Evolutionary conservation across 2,797 vertebrate genomes (phyloP).

Genomic region (Rhodeus uyekii): DNA sequence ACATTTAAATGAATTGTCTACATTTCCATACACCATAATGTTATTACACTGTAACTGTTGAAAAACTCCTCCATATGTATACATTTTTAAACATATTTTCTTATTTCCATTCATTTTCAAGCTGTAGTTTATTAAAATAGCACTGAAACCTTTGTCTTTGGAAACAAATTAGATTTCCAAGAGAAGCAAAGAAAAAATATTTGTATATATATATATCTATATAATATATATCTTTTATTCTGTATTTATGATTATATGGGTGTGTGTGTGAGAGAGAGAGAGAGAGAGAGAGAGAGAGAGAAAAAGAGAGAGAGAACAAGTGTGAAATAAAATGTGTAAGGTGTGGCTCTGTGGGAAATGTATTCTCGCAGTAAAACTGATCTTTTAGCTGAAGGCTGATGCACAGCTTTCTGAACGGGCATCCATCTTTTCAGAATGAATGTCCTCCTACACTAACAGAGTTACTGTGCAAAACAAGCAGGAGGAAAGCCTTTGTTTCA

Average conservation of each 20-base stretch:
- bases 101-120: neutral
- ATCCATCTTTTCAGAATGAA: slow-evolving; percentile 33
- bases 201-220: no score
- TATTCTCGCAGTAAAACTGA: slow-evolving; percentile 19
- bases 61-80: neutral
- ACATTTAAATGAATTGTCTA: neutral
- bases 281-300: neutral
- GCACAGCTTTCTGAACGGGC: neutral
- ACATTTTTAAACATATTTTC: neutral
- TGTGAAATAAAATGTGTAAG: slow-evolving; percentile 1
- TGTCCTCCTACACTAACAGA: slow-evolving; percentile 18
- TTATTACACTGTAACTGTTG: neutral
- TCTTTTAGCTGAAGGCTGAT: slow-evolving; percentile 21
- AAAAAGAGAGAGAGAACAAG: neutral
- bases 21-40: neutral
- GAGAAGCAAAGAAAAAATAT: neutral
- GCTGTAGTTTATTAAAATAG: neutral
- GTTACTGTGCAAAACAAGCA: slow-evolving; percentile 2
- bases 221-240: slow-evolving; percentile 17
- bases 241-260: neutral
- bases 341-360: slow-evolving; percentile 27
- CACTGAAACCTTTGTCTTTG: neutral
- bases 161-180: neutral
- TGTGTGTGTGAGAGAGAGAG: neutral
- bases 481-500: slow-evolving; percentile 21